Conservation (phyloP, 2,797 vertebrate species). For the Bufotes viridis region DNA sequence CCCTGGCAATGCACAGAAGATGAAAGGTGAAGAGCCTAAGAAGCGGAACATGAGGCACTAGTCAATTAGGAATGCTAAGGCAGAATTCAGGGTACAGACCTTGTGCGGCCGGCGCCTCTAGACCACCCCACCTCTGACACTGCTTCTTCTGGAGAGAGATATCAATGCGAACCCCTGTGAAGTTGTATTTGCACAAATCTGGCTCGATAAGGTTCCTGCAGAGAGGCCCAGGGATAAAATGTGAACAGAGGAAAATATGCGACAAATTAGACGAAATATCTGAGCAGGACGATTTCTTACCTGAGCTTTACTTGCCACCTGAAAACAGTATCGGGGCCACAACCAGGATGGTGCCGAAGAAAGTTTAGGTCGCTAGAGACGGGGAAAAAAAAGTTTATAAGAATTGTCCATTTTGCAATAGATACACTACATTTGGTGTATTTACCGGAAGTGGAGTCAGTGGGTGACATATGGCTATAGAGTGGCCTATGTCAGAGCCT, state of each 20-base stretch:
- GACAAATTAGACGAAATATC: background rate
- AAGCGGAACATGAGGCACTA: too few species aligned
- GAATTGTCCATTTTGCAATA: background rate
- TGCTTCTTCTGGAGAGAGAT: slow-evolving; percentile 94
- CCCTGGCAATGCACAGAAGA: too few species aligned
- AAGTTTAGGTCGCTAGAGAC: slow-evolving; percentile 87
- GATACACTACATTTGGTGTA: background rate
- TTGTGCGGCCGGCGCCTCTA: slow-evolving; percentile 95
- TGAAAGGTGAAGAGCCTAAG: too few species aligned
- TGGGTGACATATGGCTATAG: too few species aligned
- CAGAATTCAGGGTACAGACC: slow-evolving; percentile 90
- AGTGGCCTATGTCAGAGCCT: too few species aligned
- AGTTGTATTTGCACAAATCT: slow-evolving; percentile 89
- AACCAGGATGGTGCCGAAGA: slow-evolving; percentile 88
- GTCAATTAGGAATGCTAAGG: background rate
- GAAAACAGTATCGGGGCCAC: slow-evolving; percentile 90
- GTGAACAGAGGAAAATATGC: background rate
- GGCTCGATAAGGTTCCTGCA: slow-evolving; percentile 95
- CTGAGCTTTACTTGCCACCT: slow-evolving; percentile 99
- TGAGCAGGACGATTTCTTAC: slow-evolving; percentile 68
- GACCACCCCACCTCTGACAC: slow-evolving; percentile 95
- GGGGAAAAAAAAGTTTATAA: background rate
- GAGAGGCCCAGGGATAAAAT: background rate
- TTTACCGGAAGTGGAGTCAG: too few species aligned
- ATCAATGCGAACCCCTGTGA: slow-evolving; percentile 89